Base-by-base conservation (phyloP, 2,113 vertebrate genomes). In the Indri indri region DNA sequence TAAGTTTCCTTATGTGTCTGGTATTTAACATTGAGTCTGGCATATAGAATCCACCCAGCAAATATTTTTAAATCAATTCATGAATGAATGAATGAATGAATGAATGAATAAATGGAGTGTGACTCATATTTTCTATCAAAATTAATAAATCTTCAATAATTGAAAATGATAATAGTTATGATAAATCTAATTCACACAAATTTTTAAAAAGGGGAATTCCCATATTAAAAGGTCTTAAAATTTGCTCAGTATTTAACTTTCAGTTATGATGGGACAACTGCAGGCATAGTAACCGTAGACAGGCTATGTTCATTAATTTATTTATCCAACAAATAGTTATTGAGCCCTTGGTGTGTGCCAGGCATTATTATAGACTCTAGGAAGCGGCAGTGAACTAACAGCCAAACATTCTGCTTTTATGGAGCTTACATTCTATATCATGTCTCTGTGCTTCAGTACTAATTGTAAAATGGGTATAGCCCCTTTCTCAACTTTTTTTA, bases 171-270 rank as follows among this genome's bases (percentile, higher is more conserved):
- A 37, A 16, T 59, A 80, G 25, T 40, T 92, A n/a, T 66, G 40
- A 82, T 82, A 68, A 92, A 79, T 54, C 34, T 63, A 95, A 85
- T 54, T 71, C 42, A 88, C 3, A 77, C 10, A 85, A 54, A 81
- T 42, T 82, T 63, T 85, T n/a, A 6, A 90, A 94, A 90, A 96
- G 57, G 34, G 32, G 32, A 81, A 85, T 88, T 92, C 42, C 16
- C 17, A 92, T 65, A 63, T 94, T 89, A 95, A 96, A 90, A 88
- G 30, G 11, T 76, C 73, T 96, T 80, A 93, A 4, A 86, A 14
- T 82, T 92, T 81, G 59, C 65, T 93, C 95, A 95, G 45, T 91
- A 94, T 86, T 93, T 97, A 96, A 65, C 94, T 97, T 96, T 59
- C 52, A 82, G 71, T 83, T 96, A 76, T 96, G 89, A 95, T 63